phyloP scores from a whole-genome alignment of 1,140 invertebrate genomes.

The Scaptomyza pallida region DNA sequence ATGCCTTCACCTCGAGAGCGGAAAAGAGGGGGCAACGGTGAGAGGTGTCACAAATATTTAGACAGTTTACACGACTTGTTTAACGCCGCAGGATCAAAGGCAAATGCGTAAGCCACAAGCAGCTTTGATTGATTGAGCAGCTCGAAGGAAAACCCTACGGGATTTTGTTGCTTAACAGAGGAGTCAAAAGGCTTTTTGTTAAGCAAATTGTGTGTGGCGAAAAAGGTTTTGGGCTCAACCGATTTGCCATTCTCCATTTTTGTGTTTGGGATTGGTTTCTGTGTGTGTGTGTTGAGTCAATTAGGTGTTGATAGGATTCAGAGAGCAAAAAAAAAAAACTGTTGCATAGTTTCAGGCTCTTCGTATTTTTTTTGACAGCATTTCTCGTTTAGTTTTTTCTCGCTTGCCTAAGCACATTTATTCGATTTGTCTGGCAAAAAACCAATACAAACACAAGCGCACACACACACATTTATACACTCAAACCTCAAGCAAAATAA shows the following conservation, averaged over 20 bases:
- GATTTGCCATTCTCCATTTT: slow-evolving; percentile 54
- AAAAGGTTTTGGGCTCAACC: slow-evolving; percentile 40
- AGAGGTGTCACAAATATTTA: slow-evolving; percentile 56
- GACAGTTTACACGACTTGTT: slow-evolving; percentile 77
- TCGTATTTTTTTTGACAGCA: slow-evolving; percentile 63
- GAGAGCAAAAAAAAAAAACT: slow-evolving; percentile 41
- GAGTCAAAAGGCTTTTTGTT: slow-evolving; percentile 81
- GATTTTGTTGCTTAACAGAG: slow-evolving; percentile 1
- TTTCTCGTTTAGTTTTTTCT: slow-evolving; percentile 49
- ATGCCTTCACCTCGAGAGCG: not conserved
- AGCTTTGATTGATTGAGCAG: slow-evolving; percentile 73
- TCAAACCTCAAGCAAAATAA: slow-evolving; percentile 45
- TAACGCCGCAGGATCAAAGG: slow-evolving; percentile 51
- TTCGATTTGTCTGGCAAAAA: slow-evolving; percentile 70
- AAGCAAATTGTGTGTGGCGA: slow-evolving; percentile 69
- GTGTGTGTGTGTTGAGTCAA: slow-evolving; percentile 38
- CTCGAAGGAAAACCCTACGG: slow-evolving; percentile 21
- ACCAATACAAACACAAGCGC: slow-evolving; percentile 28
- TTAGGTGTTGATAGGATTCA: slow-evolving; percentile 12
- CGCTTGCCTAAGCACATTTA: slow-evolving; percentile 80
- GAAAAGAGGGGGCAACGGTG: not conserved
- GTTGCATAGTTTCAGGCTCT: slow-evolving; percentile 70
- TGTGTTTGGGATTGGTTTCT: slow-evolving; percentile 46
- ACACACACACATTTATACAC: not conserved
- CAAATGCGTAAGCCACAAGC: slow-evolving; percentile 57